Conservation (phyloP, 92 coral and sea anemone genomes). For the Pocillopora grandis region DNA sequence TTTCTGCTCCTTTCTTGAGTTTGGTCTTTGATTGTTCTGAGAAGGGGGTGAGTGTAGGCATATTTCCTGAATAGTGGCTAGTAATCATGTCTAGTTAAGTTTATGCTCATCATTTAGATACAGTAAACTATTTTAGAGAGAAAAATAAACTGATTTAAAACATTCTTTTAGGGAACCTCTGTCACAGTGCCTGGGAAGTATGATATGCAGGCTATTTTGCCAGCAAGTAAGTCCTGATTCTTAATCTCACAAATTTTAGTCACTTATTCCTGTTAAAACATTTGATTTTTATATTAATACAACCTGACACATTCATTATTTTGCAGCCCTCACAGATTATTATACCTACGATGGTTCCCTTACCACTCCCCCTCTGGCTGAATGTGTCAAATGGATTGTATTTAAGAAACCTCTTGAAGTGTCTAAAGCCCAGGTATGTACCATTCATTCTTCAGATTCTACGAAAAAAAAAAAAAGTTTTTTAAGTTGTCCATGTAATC, state of each 20-base stretch:
- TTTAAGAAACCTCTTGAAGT: slow-evolving; percentile 56
- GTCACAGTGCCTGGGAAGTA: background rate
- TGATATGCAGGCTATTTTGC: slow-evolving; percentile 17
- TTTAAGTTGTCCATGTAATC: too few relatives aligned
- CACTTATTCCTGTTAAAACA: too few relatives aligned
- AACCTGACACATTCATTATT: background rate
- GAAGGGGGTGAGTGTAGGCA: too few relatives aligned
- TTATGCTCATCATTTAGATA: background rate
- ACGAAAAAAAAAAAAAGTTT: too few relatives aligned
- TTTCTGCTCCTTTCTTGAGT: too few relatives aligned
- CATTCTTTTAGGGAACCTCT: slow-evolving; percentile 16
- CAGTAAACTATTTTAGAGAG: background rate
- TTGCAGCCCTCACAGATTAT: slow-evolving; percentile 38
- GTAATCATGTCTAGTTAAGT: too few relatives aligned
- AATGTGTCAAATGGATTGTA: slow-evolving; percentile 66
- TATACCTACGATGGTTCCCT: slow-evolving; percentile 66
- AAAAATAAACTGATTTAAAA: background rate
- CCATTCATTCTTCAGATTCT: too few relatives aligned
- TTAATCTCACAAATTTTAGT: background rate
- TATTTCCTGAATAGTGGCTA: too few relatives aligned
- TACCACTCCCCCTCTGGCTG: slow-evolving; percentile 65
- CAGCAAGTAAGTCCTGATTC: background rate
- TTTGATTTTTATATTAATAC: too few relatives aligned
- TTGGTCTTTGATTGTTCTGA: too few relatives aligned
- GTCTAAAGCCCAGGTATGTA: slow-evolving; percentile 39